A percentile compares a stretch with the other conserved stretches of the same genome.
Conservation (phyloP, 2,797 vertebrate genomes). For the Oreochromis grahami region DNA sequence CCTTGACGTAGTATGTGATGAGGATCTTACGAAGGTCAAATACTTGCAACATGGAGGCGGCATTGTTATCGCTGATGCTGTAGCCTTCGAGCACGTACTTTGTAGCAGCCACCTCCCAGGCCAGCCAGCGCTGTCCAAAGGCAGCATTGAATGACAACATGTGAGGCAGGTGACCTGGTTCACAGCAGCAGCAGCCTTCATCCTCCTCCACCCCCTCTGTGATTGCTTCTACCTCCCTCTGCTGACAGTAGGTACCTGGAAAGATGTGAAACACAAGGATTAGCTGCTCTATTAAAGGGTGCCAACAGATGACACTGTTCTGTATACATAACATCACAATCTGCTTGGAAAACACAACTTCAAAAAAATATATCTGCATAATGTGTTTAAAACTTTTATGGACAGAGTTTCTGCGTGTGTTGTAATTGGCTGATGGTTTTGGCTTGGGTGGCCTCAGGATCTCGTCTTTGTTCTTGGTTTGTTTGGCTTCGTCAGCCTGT, state of each 20-base stretch:
- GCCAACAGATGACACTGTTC: background rate
- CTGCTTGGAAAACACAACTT: background rate
- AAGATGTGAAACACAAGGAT: background rate
- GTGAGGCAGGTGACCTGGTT: conserved; percentile 95
- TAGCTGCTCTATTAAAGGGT: background rate
- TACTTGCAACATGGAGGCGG: conserved; percentile 97
- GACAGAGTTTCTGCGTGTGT: background rate
- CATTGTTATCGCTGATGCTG: conserved; percentile 98
- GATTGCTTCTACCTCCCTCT: conserved; percentile 97
- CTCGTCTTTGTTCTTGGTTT: background rate
- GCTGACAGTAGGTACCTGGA: conserved; percentile 96
- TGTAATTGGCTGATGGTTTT: background rate
- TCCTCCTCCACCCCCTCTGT: conserved; percentile 99
- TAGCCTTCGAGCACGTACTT: conserved; percentile 98
- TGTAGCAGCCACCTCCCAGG: conserved; percentile 97
- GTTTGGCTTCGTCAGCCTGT: background rate
- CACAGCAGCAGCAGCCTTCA: conserved; percentile 98
- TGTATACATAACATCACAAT: background rate
- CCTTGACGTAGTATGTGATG: conserved; percentile 98
- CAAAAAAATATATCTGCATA: background rate
- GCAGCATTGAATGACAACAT: conserved; percentile 96
- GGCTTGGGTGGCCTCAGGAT: background rate
- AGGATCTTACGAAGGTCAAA: conserved; percentile 97
- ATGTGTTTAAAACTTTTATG: background rate
- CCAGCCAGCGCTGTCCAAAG: conserved; percentile 96